These are phyloP conservation scores for Mormyrops attenuatus DNA, from an alignment of 2,797 vertebrate species.

Conservation along the genomic window DNA sequence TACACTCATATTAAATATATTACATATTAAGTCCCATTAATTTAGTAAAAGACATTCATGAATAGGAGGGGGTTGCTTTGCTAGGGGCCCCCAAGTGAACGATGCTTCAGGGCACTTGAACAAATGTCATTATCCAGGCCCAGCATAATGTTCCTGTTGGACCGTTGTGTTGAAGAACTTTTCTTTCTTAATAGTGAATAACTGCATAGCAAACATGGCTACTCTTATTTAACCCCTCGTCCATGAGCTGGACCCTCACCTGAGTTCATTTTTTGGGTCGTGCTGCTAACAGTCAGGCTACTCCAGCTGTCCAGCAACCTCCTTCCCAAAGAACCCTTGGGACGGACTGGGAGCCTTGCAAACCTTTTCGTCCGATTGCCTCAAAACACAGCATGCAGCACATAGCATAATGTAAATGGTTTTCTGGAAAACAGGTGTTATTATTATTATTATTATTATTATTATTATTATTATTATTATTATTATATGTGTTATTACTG, in stretches of 20 bases:
- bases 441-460: no score
- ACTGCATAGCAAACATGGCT: not conserved
- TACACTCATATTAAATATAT: not conserved
- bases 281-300: not conserved
- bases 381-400: not conserved
- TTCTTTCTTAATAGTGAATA: not conserved
- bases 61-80: not conserved
- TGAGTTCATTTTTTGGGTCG: not conserved
- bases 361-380: not conserved
- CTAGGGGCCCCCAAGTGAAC: not conserved
- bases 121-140: not conserved
- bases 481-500: not conserved
- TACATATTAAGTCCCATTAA: not conserved
- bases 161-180: not conserved
- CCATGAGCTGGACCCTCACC: not conserved
- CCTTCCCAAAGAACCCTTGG: not conserved
- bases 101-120: not conserved
- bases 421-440: not conserved
- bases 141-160: not conserved
- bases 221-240: not conserved
- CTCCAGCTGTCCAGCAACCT: not conserved
- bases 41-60: not conserved
- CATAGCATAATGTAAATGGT: not conserved
- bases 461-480: not conserved
- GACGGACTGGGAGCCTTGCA: constrained; percentile 12